Percentiles rank a stretch among this genome's conserved stretches.
phyloP scores from a whole-genome alignment of 2,888 invertebrate genomes.

The Lordiphosa andalusiaca region DNA sequence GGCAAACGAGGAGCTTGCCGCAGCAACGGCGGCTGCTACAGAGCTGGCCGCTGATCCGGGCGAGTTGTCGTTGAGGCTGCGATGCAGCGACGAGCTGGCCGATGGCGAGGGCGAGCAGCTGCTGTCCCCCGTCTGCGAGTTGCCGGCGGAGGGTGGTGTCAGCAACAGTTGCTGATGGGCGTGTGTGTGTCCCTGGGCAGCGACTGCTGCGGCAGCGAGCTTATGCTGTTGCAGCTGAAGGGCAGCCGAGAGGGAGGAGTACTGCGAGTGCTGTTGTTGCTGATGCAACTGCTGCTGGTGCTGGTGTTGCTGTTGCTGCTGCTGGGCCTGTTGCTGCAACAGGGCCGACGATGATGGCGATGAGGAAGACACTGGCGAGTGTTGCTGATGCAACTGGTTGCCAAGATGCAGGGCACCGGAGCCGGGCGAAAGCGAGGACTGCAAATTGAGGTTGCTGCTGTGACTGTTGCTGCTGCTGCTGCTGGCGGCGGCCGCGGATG shows the following conservation, averaged over 20 bases:
- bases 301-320: slow-evolving; percentile 52
- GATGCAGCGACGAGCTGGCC: slow-evolving; percentile 66
- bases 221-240: slow-evolving; percentile 76
- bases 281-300: slow-evolving; percentile 59
- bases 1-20: slow-evolving; percentile 81
- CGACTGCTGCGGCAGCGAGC: slow-evolving; percentile 77
- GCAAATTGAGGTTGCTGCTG: slow-evolving; percentile 49
- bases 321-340: slow-evolving; percentile 57
- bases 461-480: slow-evolving; percentile 78
- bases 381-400: slow-evolving; percentile 52
- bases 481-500: slow-evolving; percentile 70
- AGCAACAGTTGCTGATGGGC: slow-evolving; percentile 74
- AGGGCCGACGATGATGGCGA: slow-evolving; percentile 76
- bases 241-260: slow-evolving; percentile 81
- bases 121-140: slow-evolving; percentile 68
- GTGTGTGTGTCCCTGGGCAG: slow-evolving; percentile 63
- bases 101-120: slow-evolving; percentile 72
- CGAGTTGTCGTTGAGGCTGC: slow-evolving; percentile 77
- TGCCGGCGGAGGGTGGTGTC: slow-evolving; percentile 73
- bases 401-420: slow-evolving; percentile 63
- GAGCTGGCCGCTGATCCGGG: slow-evolving; percentile 78
- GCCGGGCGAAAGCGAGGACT: slow-evolving; percentile 69
- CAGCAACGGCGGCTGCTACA: slow-evolving; percentile 77
- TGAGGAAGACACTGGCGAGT: slow-evolving; percentile 79
- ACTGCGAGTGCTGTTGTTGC: slow-evolving; percentile 62